Evolutionary conservation across 2,113 vertebrate species (phyloP).

Genomic region (Mus musculus): DNA sequence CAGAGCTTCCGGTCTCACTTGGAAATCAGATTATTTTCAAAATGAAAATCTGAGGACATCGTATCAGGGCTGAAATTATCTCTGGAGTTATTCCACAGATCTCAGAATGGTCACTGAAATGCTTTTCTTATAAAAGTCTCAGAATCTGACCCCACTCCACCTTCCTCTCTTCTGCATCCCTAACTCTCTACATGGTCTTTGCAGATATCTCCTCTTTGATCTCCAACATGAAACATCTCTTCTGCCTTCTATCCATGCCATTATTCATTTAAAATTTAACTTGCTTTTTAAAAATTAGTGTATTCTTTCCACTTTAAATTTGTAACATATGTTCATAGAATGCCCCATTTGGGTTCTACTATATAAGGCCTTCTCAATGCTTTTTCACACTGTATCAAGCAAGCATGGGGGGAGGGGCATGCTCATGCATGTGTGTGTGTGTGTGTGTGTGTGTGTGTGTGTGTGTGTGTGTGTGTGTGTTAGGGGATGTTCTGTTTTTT

Average conservation of each 20-base stretch:
- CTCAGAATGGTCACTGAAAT: slow-evolving; percentile 53
- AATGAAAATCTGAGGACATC: slow-evolving; percentile 6
- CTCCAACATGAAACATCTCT: background rate
- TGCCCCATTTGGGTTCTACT: background rate
- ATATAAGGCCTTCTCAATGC: too few species aligned
- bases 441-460: background rate
- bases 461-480: background rate
- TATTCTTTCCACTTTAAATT: slow-evolving; percentile 11
- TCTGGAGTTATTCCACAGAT: slow-evolving; percentile 5
- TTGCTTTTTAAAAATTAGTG: background rate
- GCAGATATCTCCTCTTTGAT: background rate
- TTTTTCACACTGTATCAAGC: background rate
- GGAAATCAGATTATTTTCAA: slow-evolving; percentile 14
- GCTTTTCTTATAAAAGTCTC: background rate
- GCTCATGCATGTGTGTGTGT: background rate
- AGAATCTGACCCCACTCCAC: background rate
- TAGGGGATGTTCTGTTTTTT: background rate
- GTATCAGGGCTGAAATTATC: slow-evolving; percentile 44
- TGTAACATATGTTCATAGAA: background rate
- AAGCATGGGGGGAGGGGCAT: background rate
- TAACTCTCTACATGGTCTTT: background rate
- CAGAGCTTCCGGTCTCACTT: background rate
- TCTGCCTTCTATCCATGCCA: background rate
- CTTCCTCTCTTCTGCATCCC: background rate
- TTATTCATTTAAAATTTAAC: background rate